Evolutionary conservation across 2,888 invertebrate species (phyloP), one percentile per base, ranked within the genome.

Genomic region (Microdon myrmicae): DNA sequence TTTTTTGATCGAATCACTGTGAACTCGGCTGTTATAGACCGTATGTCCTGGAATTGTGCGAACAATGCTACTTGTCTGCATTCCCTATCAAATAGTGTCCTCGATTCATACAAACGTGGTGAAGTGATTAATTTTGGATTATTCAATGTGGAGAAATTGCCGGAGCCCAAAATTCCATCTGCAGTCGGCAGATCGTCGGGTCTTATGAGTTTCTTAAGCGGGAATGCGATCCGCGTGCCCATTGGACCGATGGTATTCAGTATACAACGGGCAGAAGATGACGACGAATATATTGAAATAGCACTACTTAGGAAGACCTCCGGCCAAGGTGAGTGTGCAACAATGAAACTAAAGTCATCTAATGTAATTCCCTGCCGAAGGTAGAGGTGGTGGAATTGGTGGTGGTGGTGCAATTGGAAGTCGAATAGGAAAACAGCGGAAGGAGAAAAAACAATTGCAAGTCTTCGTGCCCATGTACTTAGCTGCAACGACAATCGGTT

Each of bases 401-500:
- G 73, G 69, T 10, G 74, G 77, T 64, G 78, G 80, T 71, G 71
- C 72, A 3, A 43, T 59, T 2, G 68, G 73, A 2, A 70, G 73
- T 2, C 71, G 71, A 3, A 44, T 68, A 14, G 66, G 74, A 4
- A 72, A 74, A 16, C 39, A 41, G n/a, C 48, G 53, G 3, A 82
- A 84, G 44, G 84, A 84, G 60, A 85, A 84, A 67, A 87, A 87
- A 71, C 82, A 85, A 68, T 81, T 85, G 64, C 85, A 85, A 74
- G 82, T 87, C 71, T 80, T 87, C 47, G 79, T 90, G 6, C 88
- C 89, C 4, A 81, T 88, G 71, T 78, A 89, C 32, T 80, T 89
- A 69, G 89, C 89, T 17, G 86, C 88, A 78, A 89, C 88, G 71
- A 83, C 86, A 1, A 84, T 87, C 1, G 86, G 86, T 6, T 82